A percentile compares a stretch with the other conserved stretches of the same genome.
Evolutionary conservation across 2,888 invertebrate genomes (phyloP).

Genomic region (Orthosia incerta): DNA sequence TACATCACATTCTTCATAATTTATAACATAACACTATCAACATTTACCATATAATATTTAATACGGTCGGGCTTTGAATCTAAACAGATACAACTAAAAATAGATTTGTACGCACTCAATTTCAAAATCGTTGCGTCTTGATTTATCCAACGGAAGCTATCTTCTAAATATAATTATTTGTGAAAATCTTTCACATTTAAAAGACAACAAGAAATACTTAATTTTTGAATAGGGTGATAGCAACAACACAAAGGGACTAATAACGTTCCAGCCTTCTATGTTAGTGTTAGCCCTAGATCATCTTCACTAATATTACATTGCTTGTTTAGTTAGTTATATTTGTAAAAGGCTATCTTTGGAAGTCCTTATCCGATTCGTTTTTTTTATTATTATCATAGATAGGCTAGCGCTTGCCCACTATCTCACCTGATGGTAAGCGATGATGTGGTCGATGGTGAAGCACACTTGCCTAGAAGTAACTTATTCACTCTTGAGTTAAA

Average conservation of each 20-base stretch:
- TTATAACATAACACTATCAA: not conserved
- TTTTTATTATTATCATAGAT: too few relatives aligned
- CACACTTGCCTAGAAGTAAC: too few relatives aligned
- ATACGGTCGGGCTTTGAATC: not conserved
- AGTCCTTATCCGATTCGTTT: too few relatives aligned
- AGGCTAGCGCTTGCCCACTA: too few relatives aligned
- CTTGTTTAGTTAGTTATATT: too few relatives aligned
- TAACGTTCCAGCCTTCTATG: not conserved
- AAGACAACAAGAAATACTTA: not conserved
- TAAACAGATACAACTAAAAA: conserved; percentile 8
- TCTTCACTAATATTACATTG: too few relatives aligned
- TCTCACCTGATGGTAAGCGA: too few relatives aligned
- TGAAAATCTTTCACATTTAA: not conserved
- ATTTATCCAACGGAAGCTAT: not conserved
- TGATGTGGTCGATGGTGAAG: too few relatives aligned
- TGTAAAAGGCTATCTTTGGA: too few relatives aligned
- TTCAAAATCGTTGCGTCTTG: not conserved
- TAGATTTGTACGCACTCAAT: not conserved
- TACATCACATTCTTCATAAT: not conserved
- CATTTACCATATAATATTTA: not conserved
- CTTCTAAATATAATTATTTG: not conserved
- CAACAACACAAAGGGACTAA: not conserved
- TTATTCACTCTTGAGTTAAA: too few relatives aligned
- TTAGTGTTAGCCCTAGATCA: not conserved
- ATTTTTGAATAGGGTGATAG: not conserved